phyloP scores from a whole-genome alignment of 2,797 vertebrate genomes.

The Tokudaia tokunoshimensis region DNA sequence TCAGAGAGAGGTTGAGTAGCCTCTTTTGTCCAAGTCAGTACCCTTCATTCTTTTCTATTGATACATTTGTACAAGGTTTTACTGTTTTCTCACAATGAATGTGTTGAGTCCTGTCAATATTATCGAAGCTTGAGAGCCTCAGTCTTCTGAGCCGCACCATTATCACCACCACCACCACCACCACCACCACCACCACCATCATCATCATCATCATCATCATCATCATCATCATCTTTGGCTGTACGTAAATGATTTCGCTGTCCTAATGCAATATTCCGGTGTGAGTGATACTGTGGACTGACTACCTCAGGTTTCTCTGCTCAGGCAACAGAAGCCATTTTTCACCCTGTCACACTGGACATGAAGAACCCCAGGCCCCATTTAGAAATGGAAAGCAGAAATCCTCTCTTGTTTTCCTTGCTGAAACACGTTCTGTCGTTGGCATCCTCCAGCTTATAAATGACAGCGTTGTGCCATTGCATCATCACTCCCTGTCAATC shows the following conservation, averaged over 20 bases:
- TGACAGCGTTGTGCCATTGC: no score
- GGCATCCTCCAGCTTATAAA: background rate
- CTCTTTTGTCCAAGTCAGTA: background rate
- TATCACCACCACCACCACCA: background rate
- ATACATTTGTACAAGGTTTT: background rate
- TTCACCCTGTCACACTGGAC: background rate
- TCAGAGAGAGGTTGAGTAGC: background rate
- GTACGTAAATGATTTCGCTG: background rate
- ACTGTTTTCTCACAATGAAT: background rate
- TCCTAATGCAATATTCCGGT: background rate
- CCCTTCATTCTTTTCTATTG: constrained; percentile 12
- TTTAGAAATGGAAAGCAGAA: background rate
- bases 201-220: no score
- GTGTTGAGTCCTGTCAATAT: background rate
- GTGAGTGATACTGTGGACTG: background rate
- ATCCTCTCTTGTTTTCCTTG: background rate
- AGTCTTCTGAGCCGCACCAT: background rate
- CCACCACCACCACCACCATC: no score
- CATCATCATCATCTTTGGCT: background rate
- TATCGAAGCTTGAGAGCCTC: background rate
- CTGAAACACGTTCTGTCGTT: background rate
- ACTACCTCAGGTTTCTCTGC: background rate
- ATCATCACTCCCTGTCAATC: background rate
- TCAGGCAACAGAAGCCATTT: background rate
- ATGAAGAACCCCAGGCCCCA: background rate